A percentile compares a stretch with the other conserved stretches of the same genome.
Evolutionary conservation across 2,888 invertebrate genomes (phyloP).

Genomic region (Pharmacophagus antenor): DNA sequence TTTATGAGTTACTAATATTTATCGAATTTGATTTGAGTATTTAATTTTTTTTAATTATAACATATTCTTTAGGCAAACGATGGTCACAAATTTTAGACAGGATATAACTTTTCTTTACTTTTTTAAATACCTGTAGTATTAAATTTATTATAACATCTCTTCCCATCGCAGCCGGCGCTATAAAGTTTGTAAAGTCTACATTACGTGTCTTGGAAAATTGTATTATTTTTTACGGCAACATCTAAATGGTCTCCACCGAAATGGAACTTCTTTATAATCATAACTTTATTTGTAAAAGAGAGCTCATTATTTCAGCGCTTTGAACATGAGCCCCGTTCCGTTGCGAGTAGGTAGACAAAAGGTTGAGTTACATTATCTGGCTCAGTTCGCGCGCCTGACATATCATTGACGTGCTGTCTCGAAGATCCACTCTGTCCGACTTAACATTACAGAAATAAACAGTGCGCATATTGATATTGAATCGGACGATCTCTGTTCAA

Average conservation of each 20-base stretch:
- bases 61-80: too few species aligned
- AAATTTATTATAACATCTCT: slow-evolving; percentile 22
- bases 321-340: slow-evolving; percentile 43
- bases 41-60: too few species aligned
- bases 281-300: slow-evolving; percentile 51
- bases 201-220: slow-evolving; percentile 31
- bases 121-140: slow-evolving; percentile 24
- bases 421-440: slow-evolving; percentile 45
- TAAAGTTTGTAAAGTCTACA: slow-evolving; percentile 11
- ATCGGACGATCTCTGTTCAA: slow-evolving; percentile 18
- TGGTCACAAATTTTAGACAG: slow-evolving; percentile 9
- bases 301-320: slow-evolving; percentile 54
- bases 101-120: slow-evolving; percentile 20
- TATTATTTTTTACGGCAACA: slow-evolving; percentile 35
- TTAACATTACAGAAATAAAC: slow-evolving; percentile 45
- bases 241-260: slow-evolving; percentile 39
- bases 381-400: slow-evolving; percentile 50
- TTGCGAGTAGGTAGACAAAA: slow-evolving; percentile 51
- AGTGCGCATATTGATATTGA: slow-evolving; percentile 31
- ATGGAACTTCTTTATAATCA: slow-evolving; percentile 53
- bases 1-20: too few species aligned
- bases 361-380: slow-evolving; percentile 54
- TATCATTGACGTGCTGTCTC: slow-evolving; percentile 55
- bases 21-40: too few species aligned
- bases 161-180: slow-evolving; percentile 16